Evolutionary conservation across 2,888 invertebrate genomes (phyloP).

Genomic region (Megalurothrips usitatus): DNA sequence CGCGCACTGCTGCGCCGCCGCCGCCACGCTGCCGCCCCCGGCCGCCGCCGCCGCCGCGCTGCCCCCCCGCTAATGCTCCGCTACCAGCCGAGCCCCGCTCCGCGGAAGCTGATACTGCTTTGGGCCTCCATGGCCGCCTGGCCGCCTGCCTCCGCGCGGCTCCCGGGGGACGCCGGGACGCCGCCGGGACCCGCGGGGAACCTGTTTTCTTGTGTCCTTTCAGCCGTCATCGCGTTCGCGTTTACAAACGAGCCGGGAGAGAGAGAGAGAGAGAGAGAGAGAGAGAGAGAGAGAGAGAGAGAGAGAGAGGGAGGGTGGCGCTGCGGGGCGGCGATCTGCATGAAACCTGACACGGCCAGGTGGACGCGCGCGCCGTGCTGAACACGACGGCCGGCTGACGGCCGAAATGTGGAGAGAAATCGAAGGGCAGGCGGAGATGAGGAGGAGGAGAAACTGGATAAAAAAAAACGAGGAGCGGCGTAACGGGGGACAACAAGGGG

Average conservation of each 20-base stretch:
- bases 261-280: not conserved
- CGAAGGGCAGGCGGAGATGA: not conserved
- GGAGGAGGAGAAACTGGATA: not conserved
- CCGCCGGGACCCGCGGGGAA: not conserved
- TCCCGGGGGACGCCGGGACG: not conserved
- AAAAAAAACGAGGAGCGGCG: too few species aligned
- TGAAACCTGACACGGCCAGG: too few species aligned
- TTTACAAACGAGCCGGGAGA: not conserved
- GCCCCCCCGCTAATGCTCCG: not conserved
- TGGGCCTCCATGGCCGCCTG: not conserved
- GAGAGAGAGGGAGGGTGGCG: not conserved
- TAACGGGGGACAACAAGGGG: not conserved
- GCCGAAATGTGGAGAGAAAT: too few species aligned
- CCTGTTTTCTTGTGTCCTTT: slow-evolving; percentile 20
- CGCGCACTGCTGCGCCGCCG: not conserved
- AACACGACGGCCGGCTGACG: too few species aligned
- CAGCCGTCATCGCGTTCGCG: slow-evolving; percentile 9
- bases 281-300: not conserved
- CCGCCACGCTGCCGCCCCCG: not conserved
- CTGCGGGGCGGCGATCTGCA: too few species aligned
- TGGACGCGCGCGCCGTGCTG: too few species aligned
- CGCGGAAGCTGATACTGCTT: slow-evolving; percentile 16
- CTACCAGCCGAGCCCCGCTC: not conserved
- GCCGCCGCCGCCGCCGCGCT: not conserved
- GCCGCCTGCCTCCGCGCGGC: too few species aligned